Conservation (phyloP, 2,797 vertebrate genomes). For the Onychomys arenicola region DNA sequence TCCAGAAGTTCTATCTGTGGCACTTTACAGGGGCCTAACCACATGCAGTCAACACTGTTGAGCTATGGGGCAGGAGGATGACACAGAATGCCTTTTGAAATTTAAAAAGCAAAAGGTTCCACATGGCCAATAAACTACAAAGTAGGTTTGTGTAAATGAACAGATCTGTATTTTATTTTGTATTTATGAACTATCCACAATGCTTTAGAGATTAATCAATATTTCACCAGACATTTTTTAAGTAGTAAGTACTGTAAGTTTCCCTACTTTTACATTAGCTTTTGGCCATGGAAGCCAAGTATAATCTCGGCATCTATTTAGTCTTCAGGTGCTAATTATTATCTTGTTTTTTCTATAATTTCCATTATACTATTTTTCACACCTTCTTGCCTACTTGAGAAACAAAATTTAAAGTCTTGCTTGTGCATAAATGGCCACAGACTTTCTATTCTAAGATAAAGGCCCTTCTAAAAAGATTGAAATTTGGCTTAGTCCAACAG, state of each 20-base stretch:
- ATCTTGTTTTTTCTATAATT: not conserved
- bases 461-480: slow-evolving; percentile 23
- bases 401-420: not conserved
- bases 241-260: not conserved
- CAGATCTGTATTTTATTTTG: not conserved
- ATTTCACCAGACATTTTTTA: not conserved
- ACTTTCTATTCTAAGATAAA: slow-evolving; percentile 52
- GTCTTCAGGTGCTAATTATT: not conserved
- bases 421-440: not conserved
- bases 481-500: slow-evolving; percentile 19
- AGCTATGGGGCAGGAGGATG: not conserved
- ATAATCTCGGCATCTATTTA: not conserved
- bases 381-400: slow-evolving; percentile 29
- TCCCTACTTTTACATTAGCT: not conserved
- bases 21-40: not conserved
- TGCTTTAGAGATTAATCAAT: not conserved
- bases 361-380: not conserved
- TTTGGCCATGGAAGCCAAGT: not conserved
- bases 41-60: not conserved
- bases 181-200: not conserved
- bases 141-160: not conserved
- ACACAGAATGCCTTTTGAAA: not conserved
- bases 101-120: not conserved
- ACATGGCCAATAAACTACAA: not conserved
- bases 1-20: no score